Base-by-base conservation (phyloP, 1,140 invertebrate genomes). In the Micrasema minimum region DNA sequence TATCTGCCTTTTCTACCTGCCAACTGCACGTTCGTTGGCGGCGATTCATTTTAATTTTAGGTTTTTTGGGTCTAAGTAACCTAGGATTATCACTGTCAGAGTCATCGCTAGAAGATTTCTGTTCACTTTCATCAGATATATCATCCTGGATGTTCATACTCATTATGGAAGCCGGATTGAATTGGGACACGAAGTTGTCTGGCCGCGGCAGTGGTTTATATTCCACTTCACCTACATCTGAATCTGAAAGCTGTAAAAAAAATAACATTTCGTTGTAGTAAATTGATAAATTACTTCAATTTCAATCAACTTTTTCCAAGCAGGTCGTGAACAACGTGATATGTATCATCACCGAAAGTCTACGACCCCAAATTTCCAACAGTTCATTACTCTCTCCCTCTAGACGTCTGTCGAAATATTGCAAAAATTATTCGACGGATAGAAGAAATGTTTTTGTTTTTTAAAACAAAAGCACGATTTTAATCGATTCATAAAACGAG, bases 91-190 rank as follows among this genome's bases (percentile, higher is more conserved):
- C 74, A 55, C 73, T 75, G 50, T 75, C 74, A 2, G 74, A 75
- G 48, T 75, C 74, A 18, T 62, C 41, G 35, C 62, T 72, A 14
- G 70, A 70, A 16, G 66, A 46, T 9, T 75, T 67, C 14, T 68
- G 55, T 31, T 71, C 73, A 57, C 67, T 70, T 26, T 75, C 74
- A 41, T 70, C 66, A 11, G 66, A 57, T 20, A 72, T 62, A 53
- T 75, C 74, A 37, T 75, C 73, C 20, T 53, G 48, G 38, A 75
- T 72, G 35, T 72, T 72, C 74, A 75, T 75, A 31, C 55, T 75
- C 74, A 75, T 75, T 10, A 72, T 50, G 31, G 70, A 72, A 9
- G 67, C 48, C 7, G 69, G 69, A 23, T 70, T 75, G 14, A 72
- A 41, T 35, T 72, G 64, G 9, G 70, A 61, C 10, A 66, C 71